phyloP scores from a whole-genome alignment of 1,140 invertebrate species.

The Drosophila trapezifrons region DNA sequence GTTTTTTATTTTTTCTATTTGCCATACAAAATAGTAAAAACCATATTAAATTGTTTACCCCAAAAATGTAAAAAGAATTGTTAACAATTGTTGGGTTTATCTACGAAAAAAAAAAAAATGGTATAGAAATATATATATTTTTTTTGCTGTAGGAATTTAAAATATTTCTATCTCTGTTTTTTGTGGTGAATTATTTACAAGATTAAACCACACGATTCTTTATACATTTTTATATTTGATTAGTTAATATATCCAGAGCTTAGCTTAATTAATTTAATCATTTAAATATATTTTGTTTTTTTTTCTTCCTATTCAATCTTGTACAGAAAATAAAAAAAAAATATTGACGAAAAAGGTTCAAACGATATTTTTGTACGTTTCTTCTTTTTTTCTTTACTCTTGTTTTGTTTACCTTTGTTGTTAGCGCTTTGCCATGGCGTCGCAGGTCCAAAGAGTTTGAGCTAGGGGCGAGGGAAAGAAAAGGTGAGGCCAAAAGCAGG shows the following conservation, averaged over 20 bases:
- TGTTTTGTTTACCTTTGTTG: conserved; percentile 50
- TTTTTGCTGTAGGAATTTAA: not conserved
- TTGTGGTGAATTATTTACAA: too few relatives aligned
- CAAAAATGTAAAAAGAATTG: conserved; percentile 32
- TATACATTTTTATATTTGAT: not conserved
- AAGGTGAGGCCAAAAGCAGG: not conserved
- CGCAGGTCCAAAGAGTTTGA: conserved; percentile 27
- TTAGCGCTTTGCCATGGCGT: conserved; percentile 55
- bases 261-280: too few relatives aligned
- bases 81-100: conserved; percentile 18
- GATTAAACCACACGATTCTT: too few relatives aligned
- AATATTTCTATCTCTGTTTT: not conserved
- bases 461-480: conserved; percentile 5
- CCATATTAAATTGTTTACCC: conserved; percentile 35
- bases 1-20: conserved; percentile 14
- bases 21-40: conserved; percentile 27
- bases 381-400: conserved; percentile 9
- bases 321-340: not conserved
- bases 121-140: not conserved
- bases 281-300: not conserved
- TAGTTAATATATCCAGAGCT: not conserved
- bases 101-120: conserved; percentile 1
- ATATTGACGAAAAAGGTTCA: conserved; percentile 9
- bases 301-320: not conserved
- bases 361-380: conserved; percentile 22